A percentile compares a stretch with the other conserved stretches of the same genome.
Conservation (phyloP, 1,140 invertebrate species). For the Eurosta solidaginis region DNA sequence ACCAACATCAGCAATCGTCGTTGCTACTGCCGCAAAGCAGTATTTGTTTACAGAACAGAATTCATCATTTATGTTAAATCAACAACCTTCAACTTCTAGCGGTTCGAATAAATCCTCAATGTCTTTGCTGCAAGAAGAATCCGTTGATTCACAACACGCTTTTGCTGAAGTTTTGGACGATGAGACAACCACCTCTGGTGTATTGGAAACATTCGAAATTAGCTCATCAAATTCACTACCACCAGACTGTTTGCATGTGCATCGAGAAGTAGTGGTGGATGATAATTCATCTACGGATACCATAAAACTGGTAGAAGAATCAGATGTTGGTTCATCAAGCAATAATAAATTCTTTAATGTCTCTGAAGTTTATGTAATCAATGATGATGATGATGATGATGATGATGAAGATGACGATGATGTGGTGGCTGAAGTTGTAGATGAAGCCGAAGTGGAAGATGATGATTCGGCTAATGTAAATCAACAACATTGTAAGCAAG, state of each 20-base stretch:
- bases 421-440: not conserved
- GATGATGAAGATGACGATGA: constrained; percentile 43
- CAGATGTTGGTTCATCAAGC: not conserved
- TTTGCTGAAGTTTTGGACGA: constrained; percentile 55
- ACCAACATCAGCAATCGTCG: not conserved
- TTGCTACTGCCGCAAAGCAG: not conserved
- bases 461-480: not conserved
- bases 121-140: constrained; percentile 52
- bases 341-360: constrained; percentile 49
- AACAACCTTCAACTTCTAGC: constrained; percentile 19
- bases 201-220: constrained; percentile 51
- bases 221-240: constrained; percentile 56
- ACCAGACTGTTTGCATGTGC: constrained; percentile 39
- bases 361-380: constrained; percentile 50
- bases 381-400: constrained; percentile 47
- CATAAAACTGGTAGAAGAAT: constrained; percentile 39
- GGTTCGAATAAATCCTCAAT: constrained; percentile 41
- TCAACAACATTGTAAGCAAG: not conserved
- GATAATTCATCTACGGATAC: constrained; percentile 53
- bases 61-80: not conserved
- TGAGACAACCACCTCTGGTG: constrained; percentile 49
- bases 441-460: constrained; percentile 2
- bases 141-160: constrained; percentile 52
- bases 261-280: constrained; percentile 46
- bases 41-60: not conserved